Percentiles rank a stretch among this genome's conserved stretches.
Conservation (phyloP, 2,888 invertebrate species). For the Leucania comma region DNA sequence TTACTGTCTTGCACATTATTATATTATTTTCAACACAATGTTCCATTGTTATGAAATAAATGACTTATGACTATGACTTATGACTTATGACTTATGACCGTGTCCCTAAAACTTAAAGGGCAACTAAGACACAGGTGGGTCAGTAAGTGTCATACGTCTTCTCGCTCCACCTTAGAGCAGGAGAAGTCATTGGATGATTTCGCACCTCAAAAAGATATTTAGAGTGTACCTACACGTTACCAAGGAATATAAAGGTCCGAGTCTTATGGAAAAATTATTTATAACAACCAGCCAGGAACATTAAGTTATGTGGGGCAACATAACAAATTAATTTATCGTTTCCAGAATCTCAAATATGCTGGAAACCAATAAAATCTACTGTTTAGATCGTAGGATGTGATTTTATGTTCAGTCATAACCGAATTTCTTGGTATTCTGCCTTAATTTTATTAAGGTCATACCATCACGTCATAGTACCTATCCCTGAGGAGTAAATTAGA, state of each 20-base stretch:
- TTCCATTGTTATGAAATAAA: too few relatives aligned
- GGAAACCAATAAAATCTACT: conserved; percentile 48
- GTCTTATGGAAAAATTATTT: background rate
- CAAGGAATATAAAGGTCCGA: background rate
- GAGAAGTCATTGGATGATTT: too few relatives aligned
- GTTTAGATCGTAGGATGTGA: conserved; percentile 31
- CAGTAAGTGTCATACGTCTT: too few relatives aligned
- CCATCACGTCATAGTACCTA: background rate
- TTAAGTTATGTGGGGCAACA: conserved; percentile 45
- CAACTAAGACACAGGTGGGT: too few relatives aligned
- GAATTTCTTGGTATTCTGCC: conserved; percentile 28
- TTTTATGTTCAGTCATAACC: conserved; percentile 54
- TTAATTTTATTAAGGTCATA: conserved; percentile 45
- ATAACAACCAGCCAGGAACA: conserved; percentile 8
- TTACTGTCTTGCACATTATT: too few relatives aligned
- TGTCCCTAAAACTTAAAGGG: too few relatives aligned
- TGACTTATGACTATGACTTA: too few relatives aligned
- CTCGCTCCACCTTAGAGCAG: too few relatives aligned
- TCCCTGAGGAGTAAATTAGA: conserved; percentile 3
- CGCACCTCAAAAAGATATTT: too few relatives aligned
- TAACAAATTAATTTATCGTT: conserved; percentile 58
- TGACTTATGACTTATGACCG: too few relatives aligned
- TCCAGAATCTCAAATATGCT: conserved; percentile 33
- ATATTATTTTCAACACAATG: too few relatives aligned
- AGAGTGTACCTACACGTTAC: background rate